phyloP scores from a whole-genome alignment of 1,140 invertebrate species.

The Eueides isabella region DNA sequence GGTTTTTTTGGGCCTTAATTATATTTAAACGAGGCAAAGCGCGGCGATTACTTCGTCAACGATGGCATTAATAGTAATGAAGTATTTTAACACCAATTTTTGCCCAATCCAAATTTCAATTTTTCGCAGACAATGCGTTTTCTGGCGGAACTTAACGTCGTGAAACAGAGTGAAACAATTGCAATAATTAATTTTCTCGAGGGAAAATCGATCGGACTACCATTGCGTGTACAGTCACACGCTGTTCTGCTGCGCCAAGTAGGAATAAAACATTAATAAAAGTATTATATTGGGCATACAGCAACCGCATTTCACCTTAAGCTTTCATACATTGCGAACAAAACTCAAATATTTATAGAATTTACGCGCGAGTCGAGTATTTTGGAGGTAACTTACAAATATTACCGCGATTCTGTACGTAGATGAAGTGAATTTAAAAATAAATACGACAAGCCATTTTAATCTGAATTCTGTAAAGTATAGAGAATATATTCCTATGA shows the following conservation, averaged over 20 bases:
- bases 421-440: background rate
- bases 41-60: no score
- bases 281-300: background rate
- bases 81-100: no score
- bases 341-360: constrained; percentile 42
- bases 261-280: background rate
- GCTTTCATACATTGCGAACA: constrained; percentile 21
- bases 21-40: no score
- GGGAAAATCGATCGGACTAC: no score
- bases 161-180: no score
- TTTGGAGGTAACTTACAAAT: constrained; percentile 35
- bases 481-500: constrained; percentile 7
- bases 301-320: constrained; percentile 21
- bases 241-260: no score
- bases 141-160: no score
- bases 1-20: no score
- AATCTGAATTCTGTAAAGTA: background rate
- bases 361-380: constrained; percentile 36
- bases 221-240: no score
- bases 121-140: no score
- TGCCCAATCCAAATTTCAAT: no score
- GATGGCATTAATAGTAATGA: no score
- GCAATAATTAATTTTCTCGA: background rate
- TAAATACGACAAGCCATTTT: background rate
- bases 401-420: constrained; percentile 30